These are phyloP conservation scores for Cabera pusaria DNA, from an alignment of 2,888 invertebrate genomes.

Conservation along the genomic window DNA sequence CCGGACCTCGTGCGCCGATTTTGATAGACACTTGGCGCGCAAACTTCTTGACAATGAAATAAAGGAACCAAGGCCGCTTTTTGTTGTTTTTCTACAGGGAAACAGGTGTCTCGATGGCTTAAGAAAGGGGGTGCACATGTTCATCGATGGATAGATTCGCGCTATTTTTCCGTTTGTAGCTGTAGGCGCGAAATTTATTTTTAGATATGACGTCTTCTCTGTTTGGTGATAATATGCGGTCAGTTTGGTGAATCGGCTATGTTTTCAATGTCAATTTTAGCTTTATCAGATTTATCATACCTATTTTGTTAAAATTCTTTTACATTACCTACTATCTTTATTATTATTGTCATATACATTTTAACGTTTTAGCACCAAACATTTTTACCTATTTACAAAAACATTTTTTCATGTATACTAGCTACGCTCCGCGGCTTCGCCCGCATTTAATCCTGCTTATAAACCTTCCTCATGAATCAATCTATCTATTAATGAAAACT, in stretches of 20 bases:
- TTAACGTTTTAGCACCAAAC: too few relatives aligned
- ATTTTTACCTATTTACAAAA: too few relatives aligned
- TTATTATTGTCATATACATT: too few relatives aligned
- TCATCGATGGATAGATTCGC: slow-evolving; percentile 17
- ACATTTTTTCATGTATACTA: too few relatives aligned
- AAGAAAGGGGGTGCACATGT: slow-evolving; percentile 56
- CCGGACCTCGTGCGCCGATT: slow-evolving; percentile 63
- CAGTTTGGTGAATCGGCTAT: slow-evolving; percentile 31
- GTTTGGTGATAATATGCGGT: slow-evolving; percentile 45
- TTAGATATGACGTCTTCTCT: slow-evolving; percentile 50
- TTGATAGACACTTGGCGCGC: slow-evolving; percentile 80
- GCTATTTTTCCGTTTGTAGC: slow-evolving; percentile 27
- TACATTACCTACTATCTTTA: not conserved
- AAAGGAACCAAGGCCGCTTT: slow-evolving; percentile 79
- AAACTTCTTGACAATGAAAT: slow-evolving; percentile 67
- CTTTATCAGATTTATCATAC: too few relatives aligned
- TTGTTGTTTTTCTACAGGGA: slow-evolving; percentile 51
- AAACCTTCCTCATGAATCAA: too few relatives aligned
- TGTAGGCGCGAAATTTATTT: slow-evolving; percentile 42
- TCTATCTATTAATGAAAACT: too few relatives aligned
- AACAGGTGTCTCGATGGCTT: slow-evolving; percentile 65
- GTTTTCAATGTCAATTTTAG: slow-evolving; percentile 25
- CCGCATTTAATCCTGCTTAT: too few relatives aligned
- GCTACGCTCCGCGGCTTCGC: too few relatives aligned
- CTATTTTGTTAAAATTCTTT: too few relatives aligned